A percentile compares a stretch with the other conserved stretches of the same genome.
These are phyloP conservation scores for Aphaenogaster rudis DNA, from an alignment of 1,140 invertebrate species.

Conservation along the genomic window DNA sequence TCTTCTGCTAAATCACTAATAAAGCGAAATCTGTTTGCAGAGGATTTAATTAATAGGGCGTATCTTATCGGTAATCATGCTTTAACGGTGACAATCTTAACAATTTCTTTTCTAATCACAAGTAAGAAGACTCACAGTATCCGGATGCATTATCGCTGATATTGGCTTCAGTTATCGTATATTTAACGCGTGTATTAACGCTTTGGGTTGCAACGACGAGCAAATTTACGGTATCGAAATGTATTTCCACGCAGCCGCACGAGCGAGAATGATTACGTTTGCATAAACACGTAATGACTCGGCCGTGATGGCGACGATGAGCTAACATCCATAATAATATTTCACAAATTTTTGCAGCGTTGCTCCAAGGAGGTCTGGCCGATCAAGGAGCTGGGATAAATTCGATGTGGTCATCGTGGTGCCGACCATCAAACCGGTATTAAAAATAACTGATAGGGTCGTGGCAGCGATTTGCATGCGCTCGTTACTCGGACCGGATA, in stretches of 20 bases:
- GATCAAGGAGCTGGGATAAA: constrained; percentile 65
- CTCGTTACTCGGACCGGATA: constrained; percentile 66
- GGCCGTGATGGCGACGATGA: constrained; percentile 18
- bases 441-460: constrained; percentile 76
- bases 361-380: constrained; percentile 24
- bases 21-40: neutral
- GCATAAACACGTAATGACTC: constrained; percentile 63
- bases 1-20: neutral
- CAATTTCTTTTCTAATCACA: constrained; percentile 9
- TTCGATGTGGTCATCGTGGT: constrained; percentile 48
- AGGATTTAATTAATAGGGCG: constrained; percentile 33
- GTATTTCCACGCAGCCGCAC: neutral
- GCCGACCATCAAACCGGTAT: constrained; percentile 69
- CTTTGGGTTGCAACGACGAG: neutral
- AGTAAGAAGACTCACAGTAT: neutral
- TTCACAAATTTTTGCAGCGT: constrained; percentile 62
- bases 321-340: constrained; percentile 66
- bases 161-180: neutral
- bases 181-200: neutral
- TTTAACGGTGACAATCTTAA: neutral
- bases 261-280: constrained; percentile 37
- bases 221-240: constrained; percentile 13
- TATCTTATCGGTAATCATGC: too few species aligned
- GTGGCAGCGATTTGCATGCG: constrained; percentile 73
- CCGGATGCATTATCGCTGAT: neutral